A percentile compares a stretch with the other conserved stretches of the same genome.
These are phyloP conservation scores for Halichondria panicea DNA, from an alignment of 37 sponge, comb jelly and placozoan species.

Conservation along the genomic window DNA sequence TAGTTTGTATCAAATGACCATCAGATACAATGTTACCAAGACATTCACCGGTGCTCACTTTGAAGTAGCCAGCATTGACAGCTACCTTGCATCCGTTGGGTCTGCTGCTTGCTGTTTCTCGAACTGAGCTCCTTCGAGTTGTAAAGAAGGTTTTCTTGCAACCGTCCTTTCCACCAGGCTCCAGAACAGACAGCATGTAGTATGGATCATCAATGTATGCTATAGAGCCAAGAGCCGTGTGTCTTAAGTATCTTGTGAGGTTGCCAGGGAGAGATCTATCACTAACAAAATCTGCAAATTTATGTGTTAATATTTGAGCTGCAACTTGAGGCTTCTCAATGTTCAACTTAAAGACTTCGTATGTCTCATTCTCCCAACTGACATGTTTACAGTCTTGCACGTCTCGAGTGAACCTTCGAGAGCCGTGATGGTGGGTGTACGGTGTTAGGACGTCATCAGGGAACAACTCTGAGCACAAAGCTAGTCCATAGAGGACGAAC, in stretches of 20 bases:
- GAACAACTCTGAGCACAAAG: too few relatives aligned
- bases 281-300: slow-evolving; percentile 25
- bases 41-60: slow-evolving; percentile 57
- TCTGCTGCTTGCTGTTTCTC: slow-evolving; percentile 41
- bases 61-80: slow-evolving; percentile 84
- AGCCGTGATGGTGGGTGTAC: slow-evolving; percentile 38
- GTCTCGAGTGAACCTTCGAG: slow-evolving; percentile 27
- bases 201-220: slow-evolving; percentile 71
- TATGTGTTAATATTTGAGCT: too few relatives aligned
- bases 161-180: slow-evolving; percentile 60
- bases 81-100: slow-evolving; percentile 70
- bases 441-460: slow-evolving; percentile 54
- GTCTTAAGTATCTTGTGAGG: slow-evolving; percentile 17
- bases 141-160: slow-evolving; percentile 31
- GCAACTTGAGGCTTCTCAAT: background rate
- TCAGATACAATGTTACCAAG: slow-evolving; percentile 80
- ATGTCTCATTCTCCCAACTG: slow-evolving; percentile 31
- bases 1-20: slow-evolving; percentile 59
- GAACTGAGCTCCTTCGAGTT: slow-evolving; percentile 51
- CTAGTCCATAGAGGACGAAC: too few relatives aligned
- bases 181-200: slow-evolving; percentile 82
- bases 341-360: slow-evolving; percentile 14
- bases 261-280: background rate
- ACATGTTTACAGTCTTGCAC: slow-evolving; percentile 30
- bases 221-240: slow-evolving; percentile 84